A percentile compares a stretch with the other conserved stretches of the same genome.
phyloP scores from a whole-genome alignment of 2,113 vertebrate species.

The Sterrhoptilus dennistouni region DNA sequence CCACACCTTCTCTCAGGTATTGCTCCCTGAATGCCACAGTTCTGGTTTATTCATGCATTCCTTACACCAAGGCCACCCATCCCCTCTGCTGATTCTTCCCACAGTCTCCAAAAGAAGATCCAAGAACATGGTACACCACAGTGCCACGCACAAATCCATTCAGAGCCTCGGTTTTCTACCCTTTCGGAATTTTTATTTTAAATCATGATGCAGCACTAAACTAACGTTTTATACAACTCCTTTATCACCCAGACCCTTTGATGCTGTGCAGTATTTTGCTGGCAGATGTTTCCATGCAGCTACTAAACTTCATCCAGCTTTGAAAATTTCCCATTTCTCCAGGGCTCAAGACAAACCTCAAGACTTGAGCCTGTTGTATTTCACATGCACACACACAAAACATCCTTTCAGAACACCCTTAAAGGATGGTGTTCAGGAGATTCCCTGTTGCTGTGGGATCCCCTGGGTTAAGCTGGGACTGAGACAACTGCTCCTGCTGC shows the following conservation, averaged over 20 bases:
- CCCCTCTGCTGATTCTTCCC: background rate
- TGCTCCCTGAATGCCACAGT: accelerated
- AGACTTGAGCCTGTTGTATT: background rate
- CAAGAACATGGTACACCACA: accelerated
- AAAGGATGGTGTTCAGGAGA: background rate
- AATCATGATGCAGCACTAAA: background rate
- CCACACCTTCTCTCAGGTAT: background rate
- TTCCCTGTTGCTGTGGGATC: accelerated
- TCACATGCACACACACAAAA: accelerated
- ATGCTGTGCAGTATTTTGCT: background rate
- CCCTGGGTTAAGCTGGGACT: background rate
- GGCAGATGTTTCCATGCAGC: background rate
- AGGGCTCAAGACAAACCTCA: background rate
- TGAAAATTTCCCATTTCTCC: background rate
- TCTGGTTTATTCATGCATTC: background rate
- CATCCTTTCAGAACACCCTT: accelerated
- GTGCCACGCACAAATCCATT: background rate
- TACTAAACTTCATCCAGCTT: background rate
- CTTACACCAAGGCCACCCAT: background rate
- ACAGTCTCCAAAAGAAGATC: background rate
- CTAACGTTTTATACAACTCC: background rate
- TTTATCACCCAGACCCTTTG: background rate
- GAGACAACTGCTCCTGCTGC: background rate
- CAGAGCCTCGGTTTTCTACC: background rate
- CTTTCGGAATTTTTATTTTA: background rate